Evolutionary conservation across 1,140 invertebrate genomes (phyloP), one percentile per base, ranked within the genome.

Genomic region (Anastrepha obliqua): DNA sequence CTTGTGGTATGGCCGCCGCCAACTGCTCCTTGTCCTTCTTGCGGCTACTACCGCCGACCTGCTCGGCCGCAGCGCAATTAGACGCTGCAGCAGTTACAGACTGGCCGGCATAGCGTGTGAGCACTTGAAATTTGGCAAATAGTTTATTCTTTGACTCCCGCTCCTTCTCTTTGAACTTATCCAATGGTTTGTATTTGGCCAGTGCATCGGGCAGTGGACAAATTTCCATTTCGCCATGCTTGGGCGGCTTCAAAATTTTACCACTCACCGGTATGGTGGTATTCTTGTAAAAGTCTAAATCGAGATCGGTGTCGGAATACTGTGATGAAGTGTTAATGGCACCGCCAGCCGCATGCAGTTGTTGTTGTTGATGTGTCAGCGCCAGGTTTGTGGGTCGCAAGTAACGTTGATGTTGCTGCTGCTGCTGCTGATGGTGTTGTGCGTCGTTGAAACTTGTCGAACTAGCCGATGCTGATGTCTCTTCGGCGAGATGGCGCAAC

Each of bases 401-500:
- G 20, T 70, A 87, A n/a, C 70, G 78, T 55, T 87, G 60, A 20
- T 81, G 74, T 20, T 58, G 59, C 6, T 44, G 64, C 29, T 15
- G 51, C 15, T 55, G 51, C 39, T 81, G 29, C 29, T 29, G 29
- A 29, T 29, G 85, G 9, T 67, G 62, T 51, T 62, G 59, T 59
- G 47, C 87, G 39, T 88, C 88, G 20, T 17, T 55, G 47, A 55
- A 87, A 55, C 59, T 87, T n/a, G 59, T 42, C 1, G 88, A 93
- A 11, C 90, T 90, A 6, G 93, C 93, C 65, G 91, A 93, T 65
- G 90, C 89, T 47, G 94, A 93, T 0, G 94, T 94, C 89, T 96
- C 95, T 60, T 95, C 94, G 3, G 94, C 94, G 74, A 96, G 91
- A 89, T 95, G 95, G 15, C 94, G 93, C 60, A 95, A 93, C 88